A percentile compares a stretch with the other conserved stretches of the same genome.
phyloP scores from a whole-genome alignment of 2,888 invertebrate genomes.

The Carabus problematicus region DNA sequence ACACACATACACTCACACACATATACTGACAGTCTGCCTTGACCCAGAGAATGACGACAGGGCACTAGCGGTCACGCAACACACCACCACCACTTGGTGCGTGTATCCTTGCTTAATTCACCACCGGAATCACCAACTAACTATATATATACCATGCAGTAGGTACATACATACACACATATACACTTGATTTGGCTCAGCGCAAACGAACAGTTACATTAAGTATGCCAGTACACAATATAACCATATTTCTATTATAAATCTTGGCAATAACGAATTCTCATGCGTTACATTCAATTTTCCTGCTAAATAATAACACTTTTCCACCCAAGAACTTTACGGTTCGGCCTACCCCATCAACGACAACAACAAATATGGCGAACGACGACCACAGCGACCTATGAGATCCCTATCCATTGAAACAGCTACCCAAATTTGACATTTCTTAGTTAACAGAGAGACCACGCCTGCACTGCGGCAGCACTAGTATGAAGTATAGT shows the following conservation, averaged over 20 bases:
- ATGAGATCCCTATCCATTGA: slow-evolving; percentile 50
- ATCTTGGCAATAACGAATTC: slow-evolving; percentile 18
- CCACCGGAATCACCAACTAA: slow-evolving; percentile 11
- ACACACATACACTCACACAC: slow-evolving; percentile 10
- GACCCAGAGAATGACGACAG: slow-evolving; percentile 48
- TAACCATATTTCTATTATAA: slow-evolving; percentile 28
- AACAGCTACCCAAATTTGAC: slow-evolving; percentile 40
- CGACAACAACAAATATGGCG: slow-evolving; percentile 86
- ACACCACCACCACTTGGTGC: slow-evolving; percentile 26
- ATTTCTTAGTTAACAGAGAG: slow-evolving; percentile 23
- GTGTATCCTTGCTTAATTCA: neutral
- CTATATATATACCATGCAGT: neutral
- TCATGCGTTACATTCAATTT: slow-evolving; percentile 41
- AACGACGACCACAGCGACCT: slow-evolving; percentile 52
- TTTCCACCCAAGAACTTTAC: slow-evolving; percentile 50
- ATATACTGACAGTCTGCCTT: slow-evolving; percentile 47
- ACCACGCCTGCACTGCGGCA: slow-evolving; percentile 19
- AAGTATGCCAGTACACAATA: slow-evolving; percentile 26
- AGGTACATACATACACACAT: neutral
- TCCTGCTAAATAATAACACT: slow-evolving; percentile 46
- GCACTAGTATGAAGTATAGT: slow-evolving; percentile 11
- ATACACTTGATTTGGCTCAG: slow-evolving; percentile 30
- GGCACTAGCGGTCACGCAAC: slow-evolving; percentile 45
- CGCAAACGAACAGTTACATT: slow-evolving; percentile 31
- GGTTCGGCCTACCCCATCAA: slow-evolving; percentile 68